A percentile compares a stretch with the other conserved stretches of the same genome.
These are phyloP conservation scores for Lithophane leautieri DNA, from an alignment of 2,888 invertebrate species.

Conservation along the genomic window DNA sequence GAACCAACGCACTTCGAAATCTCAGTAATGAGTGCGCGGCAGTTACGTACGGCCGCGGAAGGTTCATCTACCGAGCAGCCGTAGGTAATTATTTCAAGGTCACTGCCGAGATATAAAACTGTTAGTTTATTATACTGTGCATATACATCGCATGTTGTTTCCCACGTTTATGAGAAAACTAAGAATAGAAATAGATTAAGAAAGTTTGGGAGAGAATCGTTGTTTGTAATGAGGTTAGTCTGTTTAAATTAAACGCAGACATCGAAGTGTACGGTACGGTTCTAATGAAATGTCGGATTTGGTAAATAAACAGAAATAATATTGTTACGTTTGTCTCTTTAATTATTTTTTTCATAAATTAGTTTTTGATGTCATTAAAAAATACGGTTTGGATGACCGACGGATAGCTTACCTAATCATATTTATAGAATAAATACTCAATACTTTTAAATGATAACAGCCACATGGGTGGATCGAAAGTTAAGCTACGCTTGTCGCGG, in stretches of 20 bases:
- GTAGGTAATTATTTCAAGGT: too few relatives aligned
- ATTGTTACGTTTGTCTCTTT: neutral
- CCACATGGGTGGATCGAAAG: too few relatives aligned
- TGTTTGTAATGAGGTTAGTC: slow-evolving; percentile 80
- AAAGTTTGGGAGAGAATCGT: slow-evolving; percentile 79
- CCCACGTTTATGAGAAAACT: slow-evolving; percentile 83
- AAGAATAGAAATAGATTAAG: slow-evolving; percentile 84
- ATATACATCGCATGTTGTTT: slow-evolving; percentile 72
- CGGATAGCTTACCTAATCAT: neutral
- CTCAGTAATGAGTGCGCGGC: too few relatives aligned
- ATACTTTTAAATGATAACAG: neutral
- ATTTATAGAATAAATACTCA: neutral
- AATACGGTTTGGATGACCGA: neutral
- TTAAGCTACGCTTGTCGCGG: neutral
- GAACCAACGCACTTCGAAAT: too few relatives aligned
- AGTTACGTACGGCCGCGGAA: too few relatives aligned
- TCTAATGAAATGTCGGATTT: slow-evolving; percentile 39
- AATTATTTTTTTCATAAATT: neutral
- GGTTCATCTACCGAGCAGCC: too few relatives aligned
- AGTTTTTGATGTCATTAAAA: neutral
- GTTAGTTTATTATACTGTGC: too few relatives aligned
- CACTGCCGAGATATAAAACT: too few relatives aligned
- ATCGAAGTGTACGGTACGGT: slow-evolving; percentile 66
- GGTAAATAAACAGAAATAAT: neutral
- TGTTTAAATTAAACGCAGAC: slow-evolving; percentile 80